These are phyloP conservation scores for Coregonus clupeaformis DNA, from an alignment of 2,113 vertebrate genomes.

Conservation along the genomic window DNA sequence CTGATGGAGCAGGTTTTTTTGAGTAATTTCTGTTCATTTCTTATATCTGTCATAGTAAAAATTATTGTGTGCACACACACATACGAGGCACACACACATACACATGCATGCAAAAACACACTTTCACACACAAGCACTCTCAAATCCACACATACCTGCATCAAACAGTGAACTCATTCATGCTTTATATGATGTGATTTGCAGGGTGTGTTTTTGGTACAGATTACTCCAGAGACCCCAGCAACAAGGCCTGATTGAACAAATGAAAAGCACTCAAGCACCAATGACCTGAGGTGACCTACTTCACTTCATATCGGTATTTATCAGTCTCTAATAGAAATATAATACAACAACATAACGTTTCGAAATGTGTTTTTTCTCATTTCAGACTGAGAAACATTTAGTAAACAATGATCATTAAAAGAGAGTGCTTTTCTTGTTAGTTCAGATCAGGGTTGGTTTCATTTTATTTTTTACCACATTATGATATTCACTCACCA, in stretches of 20 bases:
- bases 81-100: constrained; percentile 3
- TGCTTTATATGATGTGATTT: not conserved
- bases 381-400: no score
- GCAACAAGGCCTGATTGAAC: not conserved
- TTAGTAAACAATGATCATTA: no score
- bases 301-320: no score
- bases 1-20: not conserved
- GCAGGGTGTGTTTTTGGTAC: not conserved
- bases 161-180: not conserved
- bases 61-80: not conserved
- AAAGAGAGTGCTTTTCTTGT: no score
- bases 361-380: no score
- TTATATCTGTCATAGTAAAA: no score
- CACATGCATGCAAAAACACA: not conserved
- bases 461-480: no score
- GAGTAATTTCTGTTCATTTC: not conserved
- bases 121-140: not conserved
- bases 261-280: not conserved
- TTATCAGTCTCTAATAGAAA: no score
- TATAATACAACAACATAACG: no score
- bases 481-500: no score
- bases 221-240: no score
- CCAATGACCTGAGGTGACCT: not conserved
- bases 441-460: no score
- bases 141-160: not conserved